phyloP scores from a whole-genome alignment of 2,113 vertebrate genomes.

The Burhinus bistriatus region DNA sequence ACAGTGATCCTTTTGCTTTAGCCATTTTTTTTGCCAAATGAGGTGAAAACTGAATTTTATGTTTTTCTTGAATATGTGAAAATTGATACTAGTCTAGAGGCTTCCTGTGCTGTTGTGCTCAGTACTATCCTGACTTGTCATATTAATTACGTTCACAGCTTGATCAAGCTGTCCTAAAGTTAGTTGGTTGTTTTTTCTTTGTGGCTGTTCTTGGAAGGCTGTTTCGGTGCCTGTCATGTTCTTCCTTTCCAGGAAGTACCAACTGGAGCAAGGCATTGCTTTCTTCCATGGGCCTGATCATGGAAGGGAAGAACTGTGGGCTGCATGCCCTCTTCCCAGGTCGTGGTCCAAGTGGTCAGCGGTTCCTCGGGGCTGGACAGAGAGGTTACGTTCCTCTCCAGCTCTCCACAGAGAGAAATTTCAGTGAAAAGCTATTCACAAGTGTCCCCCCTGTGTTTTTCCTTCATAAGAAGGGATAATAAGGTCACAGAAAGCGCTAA shows the following conservation, averaged over 20 bases:
- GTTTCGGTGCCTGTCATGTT: not conserved
- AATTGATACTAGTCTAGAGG: not conserved
- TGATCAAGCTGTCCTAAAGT: not conserved
- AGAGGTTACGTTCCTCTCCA: not conserved
- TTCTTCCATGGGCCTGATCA: accelerated
- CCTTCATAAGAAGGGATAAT: not conserved
- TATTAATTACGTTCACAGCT: accelerated
- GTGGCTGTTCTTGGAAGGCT: not conserved
- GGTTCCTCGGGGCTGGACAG: not conserved
- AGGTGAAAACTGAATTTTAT: not conserved
- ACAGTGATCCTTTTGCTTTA: not conserved
- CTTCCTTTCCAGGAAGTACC: not conserved
- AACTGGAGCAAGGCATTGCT: accelerated
- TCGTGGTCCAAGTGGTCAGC: not conserved
- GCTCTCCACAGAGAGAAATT: not conserved
- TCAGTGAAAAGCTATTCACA: not conserved
- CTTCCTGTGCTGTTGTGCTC: not conserved
- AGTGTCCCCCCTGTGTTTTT: accelerated
- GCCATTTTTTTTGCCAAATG: not conserved
- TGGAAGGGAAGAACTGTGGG: not conserved
- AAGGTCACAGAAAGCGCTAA: not conserved
- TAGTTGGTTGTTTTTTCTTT: not conserved
- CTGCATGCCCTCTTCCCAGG: not conserved
- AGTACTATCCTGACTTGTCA: not conserved
- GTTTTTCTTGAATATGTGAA: not conserved